Evolutionary conservation across 2,797 vertebrate genomes (phyloP), one percentile per base, ranked within the genome.

Genomic region (Balearica regulorum): DNA sequence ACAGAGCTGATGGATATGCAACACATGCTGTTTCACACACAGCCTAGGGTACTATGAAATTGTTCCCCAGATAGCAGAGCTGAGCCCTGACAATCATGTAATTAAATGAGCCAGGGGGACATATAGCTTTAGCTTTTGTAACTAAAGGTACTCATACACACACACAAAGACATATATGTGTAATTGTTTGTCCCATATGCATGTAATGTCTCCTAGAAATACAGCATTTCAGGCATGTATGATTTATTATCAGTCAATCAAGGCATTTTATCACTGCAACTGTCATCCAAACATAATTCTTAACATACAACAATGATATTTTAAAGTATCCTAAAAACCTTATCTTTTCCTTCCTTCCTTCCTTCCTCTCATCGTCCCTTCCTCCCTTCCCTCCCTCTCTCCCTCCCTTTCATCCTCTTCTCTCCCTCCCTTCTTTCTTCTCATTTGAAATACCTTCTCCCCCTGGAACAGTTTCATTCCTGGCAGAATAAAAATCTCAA

Each of bases 391-490:
- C 12, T 12, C 5, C 19, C 11, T 13, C 3, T 12, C 12, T 20
- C 20, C 5, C 14, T 35, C 9, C 8, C 21, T n/a, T 28, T 9
- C 13, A 25, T 13, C 7, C 5, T 17, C 13, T 6, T 6, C 13
- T 16, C 3, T 11, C 1, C 14, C 31, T 8, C 3, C 4, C 8
- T 3, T 3, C 8, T 10, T 9, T 6, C 26, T n/a, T 33, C 17
- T 60, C 28, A 16, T 11, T 54, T 82, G 21, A 85, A 82, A 71
- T 44, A n/a, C 9, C 4, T 79, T 80, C 33, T 9, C 17, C 29
- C 11, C 4, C 29, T 28, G 5, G 2, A 85, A 49, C 3, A 25
- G 2, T 69, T 86, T 69, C 9, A 58, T 41, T 79, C 57, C 22
- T 29, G 14, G 13, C 33, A 83, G 28, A 71, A 71, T 44, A 39